Percentiles rank a stretch among this genome's conserved stretches.
These are phyloP conservation scores for Drosophila nebulosa DNA, from an alignment of 1,140 invertebrate species.

Conservation along the genomic window DNA sequence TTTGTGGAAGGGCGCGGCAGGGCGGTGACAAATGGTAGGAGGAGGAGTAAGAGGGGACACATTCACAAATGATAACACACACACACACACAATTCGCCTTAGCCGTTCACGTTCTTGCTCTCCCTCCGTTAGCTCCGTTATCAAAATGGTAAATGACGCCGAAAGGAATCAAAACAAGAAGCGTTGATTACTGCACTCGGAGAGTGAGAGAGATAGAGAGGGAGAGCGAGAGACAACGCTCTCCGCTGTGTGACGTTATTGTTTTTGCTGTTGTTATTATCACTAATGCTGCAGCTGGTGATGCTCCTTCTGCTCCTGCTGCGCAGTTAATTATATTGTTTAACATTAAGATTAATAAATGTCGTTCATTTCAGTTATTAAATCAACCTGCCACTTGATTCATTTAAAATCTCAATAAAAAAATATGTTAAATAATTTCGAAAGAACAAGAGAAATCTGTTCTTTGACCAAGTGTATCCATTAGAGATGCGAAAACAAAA, in stretches of 20 bases:
- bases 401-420: not conserved
- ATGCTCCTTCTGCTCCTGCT: slow-evolving; percentile 11
- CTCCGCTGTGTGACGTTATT: not conserved
- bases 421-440: not conserved
- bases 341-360: not conserved
- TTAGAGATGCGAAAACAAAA: not conserved
- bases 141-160: slow-evolving; percentile 5
- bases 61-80: slow-evolving; percentile 32
- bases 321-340: slow-evolving; percentile 19
- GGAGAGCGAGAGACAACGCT: not conserved
- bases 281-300: not conserved
- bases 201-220: not conserved
- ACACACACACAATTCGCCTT: not conserved
- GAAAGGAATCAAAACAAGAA: slow-evolving; percentile 22
- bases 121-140: not conserved
- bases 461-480: not conserved
- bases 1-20: not conserved
- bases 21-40: not conserved
- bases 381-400: not conserved
- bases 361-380: not conserved
- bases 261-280: slow-evolving; percentile 7
- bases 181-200: slow-evolving; percentile 13
- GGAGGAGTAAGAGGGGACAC: not conserved
- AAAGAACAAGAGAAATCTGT: not conserved
- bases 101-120: not conserved